Evolutionary conservation across 2,797 vertebrate genomes (phyloP), one percentile per base, ranked within the genome.

Genomic region (Rhinogobio ventralis): DNA sequence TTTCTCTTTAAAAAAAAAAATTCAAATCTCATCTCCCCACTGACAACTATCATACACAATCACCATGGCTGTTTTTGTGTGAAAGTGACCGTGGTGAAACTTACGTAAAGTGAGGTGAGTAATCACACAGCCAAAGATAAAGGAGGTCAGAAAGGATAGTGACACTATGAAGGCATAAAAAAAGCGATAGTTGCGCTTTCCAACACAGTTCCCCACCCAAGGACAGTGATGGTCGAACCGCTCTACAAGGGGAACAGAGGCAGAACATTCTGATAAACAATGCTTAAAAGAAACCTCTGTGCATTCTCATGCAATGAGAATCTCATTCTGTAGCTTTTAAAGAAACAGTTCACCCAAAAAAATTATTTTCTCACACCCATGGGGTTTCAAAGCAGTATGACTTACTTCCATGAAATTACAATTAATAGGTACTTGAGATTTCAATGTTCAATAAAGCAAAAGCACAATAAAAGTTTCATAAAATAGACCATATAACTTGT

Each of bases 151-250:
- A 92, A 99, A 98, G 67, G 97, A 98, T 88, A 99, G 95, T 30
- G 97, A 98, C 88, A 99, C 95, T 90, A 99, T 97, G 91, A 99
- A 99, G 81, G 96, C 96, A 42, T 99, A 99, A 94, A 99, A 99
- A 94, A 97, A 99, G 88, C 98, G 97, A 88, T 99, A 99, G 92
- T 99, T 99, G 86, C 98, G 96, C 89, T 95, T 99, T 67, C 98
- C 98, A 82, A 99, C 97, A 36, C 98, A 99, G 94, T 99, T 99
- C 67, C 98, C 98, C 80, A 99, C 98, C 98, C 98, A 99, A 17
- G 98, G 98, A 89, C 98, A 99, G 92, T 99, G 98, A 89, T 99
- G 98, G 80, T 99, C 98, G 67, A 99, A 99, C 10, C 97, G 95
- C 86, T 99, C 98, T 99, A 94, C 9, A 88, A 79, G 33, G n/a